Percentiles rank a stretch among this genome's conserved stretches.
These are phyloP conservation scores for Dicyrtoma fusca DNA, from an alignment of 2,888 invertebrate species.

Conservation along the genomic window DNA sequence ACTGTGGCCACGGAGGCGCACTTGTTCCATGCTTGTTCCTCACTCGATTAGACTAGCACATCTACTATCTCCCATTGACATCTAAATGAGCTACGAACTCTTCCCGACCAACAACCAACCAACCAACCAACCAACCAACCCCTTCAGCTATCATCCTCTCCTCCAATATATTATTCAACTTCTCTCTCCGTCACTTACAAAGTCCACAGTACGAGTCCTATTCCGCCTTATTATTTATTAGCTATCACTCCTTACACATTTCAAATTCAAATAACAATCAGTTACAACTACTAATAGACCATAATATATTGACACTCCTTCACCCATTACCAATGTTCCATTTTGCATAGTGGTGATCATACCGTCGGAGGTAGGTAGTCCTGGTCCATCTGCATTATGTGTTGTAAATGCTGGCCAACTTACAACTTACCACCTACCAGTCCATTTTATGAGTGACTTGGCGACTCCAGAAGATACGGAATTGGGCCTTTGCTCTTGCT, in stretches of 20 bases:
- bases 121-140: background rate
- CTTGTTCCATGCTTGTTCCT: slow-evolving; percentile 39
- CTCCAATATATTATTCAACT: background rate
- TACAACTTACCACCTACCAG: no score
- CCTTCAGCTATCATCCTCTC: slow-evolving; percentile 11
- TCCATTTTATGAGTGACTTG: no score
- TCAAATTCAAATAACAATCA: slow-evolving; percentile 11
- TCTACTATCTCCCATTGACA: slow-evolving; percentile 42
- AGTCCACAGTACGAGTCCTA: background rate
- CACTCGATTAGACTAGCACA: slow-evolving; percentile 38
- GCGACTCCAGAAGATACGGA: no score
- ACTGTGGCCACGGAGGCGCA: slow-evolving; percentile 34
- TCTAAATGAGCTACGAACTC: slow-evolving; percentile 45
- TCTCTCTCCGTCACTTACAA: no score
- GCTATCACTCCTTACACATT: slow-evolving; percentile 17
- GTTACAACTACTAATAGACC: slow-evolving; percentile 16
- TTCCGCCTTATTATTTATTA: slow-evolving; percentile 16
- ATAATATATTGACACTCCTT: slow-evolving; percentile 30
- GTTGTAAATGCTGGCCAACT: no score
- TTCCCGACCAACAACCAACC: background rate
- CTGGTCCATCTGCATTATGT: no score
- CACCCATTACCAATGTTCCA: background rate
- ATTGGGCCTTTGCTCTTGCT: no score
- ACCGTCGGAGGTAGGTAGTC: background rate
- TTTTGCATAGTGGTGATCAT: background rate